Base-by-base conservation (phyloP, 92 coral and sea anemone species). In the Pocillopora grandis region DNA sequence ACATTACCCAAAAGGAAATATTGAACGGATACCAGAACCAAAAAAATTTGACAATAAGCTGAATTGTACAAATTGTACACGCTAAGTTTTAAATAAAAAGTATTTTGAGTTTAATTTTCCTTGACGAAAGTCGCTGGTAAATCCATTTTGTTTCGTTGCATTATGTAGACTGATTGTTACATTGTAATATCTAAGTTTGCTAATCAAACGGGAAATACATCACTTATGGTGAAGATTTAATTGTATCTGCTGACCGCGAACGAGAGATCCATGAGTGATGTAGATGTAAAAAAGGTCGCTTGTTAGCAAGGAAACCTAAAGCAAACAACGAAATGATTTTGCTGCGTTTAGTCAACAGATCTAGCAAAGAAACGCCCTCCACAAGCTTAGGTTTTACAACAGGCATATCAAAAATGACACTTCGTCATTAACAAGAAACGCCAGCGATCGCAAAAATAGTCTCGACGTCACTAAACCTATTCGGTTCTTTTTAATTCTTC, bases 371-470 rank as follows among this genome's bases (percentile, higher is more conserved):
- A 59, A 81, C 60, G 85, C 77, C 77, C 37, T 58, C 49, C 37
- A 66, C 61, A 71, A 71, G 70, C 77, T 81, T 81, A 72, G 77
- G 69, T 81, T 83, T 83, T 73, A 49, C 73, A 74, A 75, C 80
- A 48, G 86, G 55, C 58, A 72, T 27, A 83, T 83, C 74, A 83
- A 63, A 74, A 61, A 20, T 83, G 86, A 59, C 85, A 71, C 71
- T 49, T 17, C 52, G 49, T 59, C 63, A 64, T 62, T 23, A 61
- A 83, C 57, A 65, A 65, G 58, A 14, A 56, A 33, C 20, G 86
- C 17, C 78, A 62, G 16, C 72, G 20, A 20, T 52, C 3, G 62
- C 71, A 82, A 82, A 82, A 74, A 63, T 21, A 64, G 52, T 10
- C 64, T 33, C 75, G 55, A 37, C 57, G 56, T 70, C 63, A n/a